phyloP scores from a whole-genome alignment of 1,140 invertebrate genomes.

The Drosophila persimilis region DNA sequence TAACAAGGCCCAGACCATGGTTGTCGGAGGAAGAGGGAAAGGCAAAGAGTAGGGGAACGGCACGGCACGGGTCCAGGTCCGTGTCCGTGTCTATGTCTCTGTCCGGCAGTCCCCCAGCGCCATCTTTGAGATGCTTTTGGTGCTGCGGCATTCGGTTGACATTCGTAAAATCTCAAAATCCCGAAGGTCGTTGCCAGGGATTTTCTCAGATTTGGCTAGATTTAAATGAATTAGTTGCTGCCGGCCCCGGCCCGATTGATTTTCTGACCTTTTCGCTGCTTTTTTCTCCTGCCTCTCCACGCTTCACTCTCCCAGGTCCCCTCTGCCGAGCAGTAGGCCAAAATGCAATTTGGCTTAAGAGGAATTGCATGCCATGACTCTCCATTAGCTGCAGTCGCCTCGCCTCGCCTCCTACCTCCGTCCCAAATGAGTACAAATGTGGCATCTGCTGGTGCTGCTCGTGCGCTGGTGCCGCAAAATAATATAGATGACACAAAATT shows the following conservation, averaged over 20 bases:
- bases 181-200: constrained; percentile 83
- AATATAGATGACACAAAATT: constrained; percentile 59
- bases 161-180: constrained; percentile 83
- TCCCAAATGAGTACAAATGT: constrained; percentile 67
- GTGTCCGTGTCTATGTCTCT: constrained; percentile 4
- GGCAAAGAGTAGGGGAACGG: background rate
- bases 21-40: background rate
- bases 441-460: background rate
- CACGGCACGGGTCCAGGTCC: constrained; percentile 9
- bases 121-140: constrained; percentile 66
- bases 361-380: constrained; percentile 41
- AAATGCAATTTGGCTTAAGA: constrained; percentile 38
- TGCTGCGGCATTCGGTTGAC: constrained; percentile 78
- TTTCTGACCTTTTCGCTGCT: constrained; percentile 80
- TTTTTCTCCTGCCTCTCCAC: constrained; percentile 15
- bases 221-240: constrained; percentile 83
- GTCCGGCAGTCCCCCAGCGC: constrained; percentile 40
- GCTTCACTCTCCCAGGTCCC: background rate
- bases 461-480: constrained; percentile 23
- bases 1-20: constrained; percentile 43
- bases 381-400: constrained; percentile 39
- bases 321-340: constrained; percentile 40
- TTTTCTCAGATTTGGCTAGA: constrained; percentile 83
- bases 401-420: background rate
- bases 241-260: constrained; percentile 75